A percentile compares a stretch with the other conserved stretches of the same genome.
Evolutionary conservation across 2,797 vertebrate genomes (phyloP).

Genomic region (Columba guinea): DNA sequence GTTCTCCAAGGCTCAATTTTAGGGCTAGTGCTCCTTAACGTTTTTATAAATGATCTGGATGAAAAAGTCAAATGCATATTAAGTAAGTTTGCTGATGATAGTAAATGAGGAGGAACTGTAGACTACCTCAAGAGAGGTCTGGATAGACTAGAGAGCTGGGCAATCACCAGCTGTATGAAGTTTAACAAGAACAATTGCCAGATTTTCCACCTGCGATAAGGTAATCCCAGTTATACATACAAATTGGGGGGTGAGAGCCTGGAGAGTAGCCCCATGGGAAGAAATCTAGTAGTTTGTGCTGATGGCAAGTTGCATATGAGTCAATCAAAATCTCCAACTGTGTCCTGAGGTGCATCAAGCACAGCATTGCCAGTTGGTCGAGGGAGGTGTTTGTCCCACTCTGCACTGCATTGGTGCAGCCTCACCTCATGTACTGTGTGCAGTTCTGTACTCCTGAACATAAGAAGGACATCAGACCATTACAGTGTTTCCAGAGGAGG

Average conservation of each 20-base stretch:
- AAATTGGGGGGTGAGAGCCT: not conserved
- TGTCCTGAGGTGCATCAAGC: not conserved
- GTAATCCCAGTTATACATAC: not conserved
- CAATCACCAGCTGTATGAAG: not conserved
- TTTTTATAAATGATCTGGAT: not conserved
- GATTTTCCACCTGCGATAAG: not conserved
- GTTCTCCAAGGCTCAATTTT: not conserved
- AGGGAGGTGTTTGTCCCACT: not conserved
- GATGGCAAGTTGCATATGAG: not conserved
- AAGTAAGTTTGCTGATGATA: not conserved
- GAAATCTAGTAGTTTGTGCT: not conserved
- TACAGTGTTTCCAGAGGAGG: not conserved
- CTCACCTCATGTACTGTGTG: not conserved
- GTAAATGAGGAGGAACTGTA: not conserved
- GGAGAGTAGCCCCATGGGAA: accelerated
- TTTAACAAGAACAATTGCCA: not conserved
- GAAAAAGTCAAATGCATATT: not conserved
- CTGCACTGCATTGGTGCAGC: accelerated
- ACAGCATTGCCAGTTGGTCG: accelerated
- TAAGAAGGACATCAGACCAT: not conserved
- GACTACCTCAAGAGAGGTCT: not conserved
- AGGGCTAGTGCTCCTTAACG: not conserved
- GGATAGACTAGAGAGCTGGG: not conserved
- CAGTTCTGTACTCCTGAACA: too few relatives aligned
- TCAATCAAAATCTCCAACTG: not conserved